Base-by-base conservation (phyloP, 2,888 invertebrate genomes). In the Anoncus sp. region DNA sequence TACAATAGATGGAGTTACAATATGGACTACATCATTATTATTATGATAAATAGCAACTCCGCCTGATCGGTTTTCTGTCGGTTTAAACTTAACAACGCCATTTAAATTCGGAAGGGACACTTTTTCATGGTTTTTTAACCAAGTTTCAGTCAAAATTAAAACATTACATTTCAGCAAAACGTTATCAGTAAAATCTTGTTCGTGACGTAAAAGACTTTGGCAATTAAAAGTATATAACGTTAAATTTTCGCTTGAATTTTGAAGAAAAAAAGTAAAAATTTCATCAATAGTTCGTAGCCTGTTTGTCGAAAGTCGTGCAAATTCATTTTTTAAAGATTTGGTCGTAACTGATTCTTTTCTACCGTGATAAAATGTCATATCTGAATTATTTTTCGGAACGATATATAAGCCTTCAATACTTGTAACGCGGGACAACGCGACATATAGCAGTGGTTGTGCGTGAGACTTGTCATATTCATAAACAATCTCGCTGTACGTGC, bases 381-480 rank as follows among this genome's bases (percentile, higher is more conserved):
- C 62, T n/a, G n/a, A 7, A 24, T 60, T 45, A 14, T 53, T 9
- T 3, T 6, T 7, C 10, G 53, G 53, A 53, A 24, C 24, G 5
- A 77, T 72, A 27, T 49, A 67, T 7, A 79, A 45, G 7, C 75
- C 69, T 31, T 79, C 62, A 27, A 80, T 35, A 62, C 57, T 45
- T 1, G 73, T 79, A 5, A 75, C 79, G 12, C 79, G 62, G 16
- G 71, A 60, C 53, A 78, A 57, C 12, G 80, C 80, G 27, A 79
- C 78, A 35, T 81, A 79, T 20, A 79, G 35, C 35, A 79, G 73
- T 53, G 53, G 43, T 35, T 55, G 67, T 1, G 63, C n/a, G 20
- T 80, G 80, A 12, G 18, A 55, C 55, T 55, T 75, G 1, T 79
- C 49, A 75, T 81, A 81, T 60, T 73, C 67, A 62, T 81, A 81